A percentile compares a stretch with the other conserved stretches of the same genome.
Evolutionary conservation across 2,888 invertebrate species (phyloP).

Genomic region (Tethea ocularis): DNA sequence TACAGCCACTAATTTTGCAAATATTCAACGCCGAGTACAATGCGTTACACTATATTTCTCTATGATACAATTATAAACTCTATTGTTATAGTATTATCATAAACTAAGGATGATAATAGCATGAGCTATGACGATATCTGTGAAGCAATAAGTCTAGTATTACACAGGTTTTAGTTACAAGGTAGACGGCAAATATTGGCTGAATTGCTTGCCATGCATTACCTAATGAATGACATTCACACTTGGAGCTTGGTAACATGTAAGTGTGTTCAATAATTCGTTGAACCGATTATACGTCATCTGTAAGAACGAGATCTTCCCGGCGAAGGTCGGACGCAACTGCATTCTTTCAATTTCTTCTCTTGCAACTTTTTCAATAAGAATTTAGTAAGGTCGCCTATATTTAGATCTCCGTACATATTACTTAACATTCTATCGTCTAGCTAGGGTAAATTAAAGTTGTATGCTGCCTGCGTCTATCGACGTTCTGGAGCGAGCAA

Average conservation of each 20-base stretch:
- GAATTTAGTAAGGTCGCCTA: not conserved
- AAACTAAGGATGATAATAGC: not conserved
- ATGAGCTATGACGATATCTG: not conserved
- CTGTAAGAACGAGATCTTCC: not conserved
- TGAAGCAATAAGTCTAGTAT: not conserved
- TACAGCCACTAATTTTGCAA: not conserved
- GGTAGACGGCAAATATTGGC: not conserved
- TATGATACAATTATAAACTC: slow-evolving; percentile 3
- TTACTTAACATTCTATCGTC: not conserved
- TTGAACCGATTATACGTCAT: slow-evolving; percentile 5
- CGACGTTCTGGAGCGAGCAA: too few species aligned
- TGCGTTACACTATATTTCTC: slow-evolving; percentile 1
- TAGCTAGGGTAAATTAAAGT: too few species aligned
- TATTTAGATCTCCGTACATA: not conserved
- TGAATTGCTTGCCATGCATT: not conserved
- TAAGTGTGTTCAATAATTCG: slow-evolving; percentile 16
- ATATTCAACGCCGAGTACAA: not conserved
- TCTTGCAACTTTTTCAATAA: not conserved
- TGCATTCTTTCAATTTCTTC: not conserved
- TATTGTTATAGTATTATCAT: slow-evolving; percentile 6
- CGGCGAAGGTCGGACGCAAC: not conserved
- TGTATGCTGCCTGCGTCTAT: not conserved
- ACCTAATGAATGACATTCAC: not conserved
- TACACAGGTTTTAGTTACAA: slow-evolving; percentile 2
- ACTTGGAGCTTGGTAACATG: not conserved